Base-by-base conservation (phyloP, 2,888 invertebrate genomes). In the Acrobasis consociella region DNA sequence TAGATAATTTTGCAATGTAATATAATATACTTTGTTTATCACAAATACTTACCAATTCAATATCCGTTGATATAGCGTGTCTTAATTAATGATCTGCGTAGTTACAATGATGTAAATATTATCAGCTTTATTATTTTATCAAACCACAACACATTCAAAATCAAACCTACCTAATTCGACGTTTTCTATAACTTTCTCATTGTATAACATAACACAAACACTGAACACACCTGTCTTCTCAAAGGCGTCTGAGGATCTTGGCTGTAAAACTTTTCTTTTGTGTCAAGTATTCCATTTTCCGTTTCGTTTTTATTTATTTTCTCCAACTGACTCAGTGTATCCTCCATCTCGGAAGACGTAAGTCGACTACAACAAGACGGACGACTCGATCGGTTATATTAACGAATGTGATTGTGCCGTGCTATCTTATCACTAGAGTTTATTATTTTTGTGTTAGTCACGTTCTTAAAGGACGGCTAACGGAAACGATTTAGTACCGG, bases 221-320 rank as follows among this genome's bases (percentile, higher is more conserved):
- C 62, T 62, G 68, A 67, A 85, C 88, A 78, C 75, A 91, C 91
- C 90, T 91, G 91, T 82, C 85, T 85, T 38, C 78, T 73, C 65
- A 90, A 86, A 7, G 86, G 83, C 53, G 76, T 75, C 50, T 71
- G 74, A 71, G 52, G 58, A 65, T 59, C 50, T 37, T 39, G 61
- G 53, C 13, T 13, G 68, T 68, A 65, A 59, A 49, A 66, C 31
- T 80, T 78, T 64, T 75, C 71, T 61, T 77, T 77, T 22, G 65
- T 71, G 58, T 78, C 82, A 78, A 74, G 67, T 46, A 72, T 69
- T 64, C 76, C 80, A 67, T 84, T 82, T 62, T 78, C 80, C 13
- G 69, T 71, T 56, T 70, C 78, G 73, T 79, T 81, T 66, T 74
- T 79, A 67, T 85, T 76, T 39, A 89, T 82, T 80, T 84, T 89